Conservation (phyloP, 2,113 vertebrate species). For the Diadophis punctatus region DNA sequence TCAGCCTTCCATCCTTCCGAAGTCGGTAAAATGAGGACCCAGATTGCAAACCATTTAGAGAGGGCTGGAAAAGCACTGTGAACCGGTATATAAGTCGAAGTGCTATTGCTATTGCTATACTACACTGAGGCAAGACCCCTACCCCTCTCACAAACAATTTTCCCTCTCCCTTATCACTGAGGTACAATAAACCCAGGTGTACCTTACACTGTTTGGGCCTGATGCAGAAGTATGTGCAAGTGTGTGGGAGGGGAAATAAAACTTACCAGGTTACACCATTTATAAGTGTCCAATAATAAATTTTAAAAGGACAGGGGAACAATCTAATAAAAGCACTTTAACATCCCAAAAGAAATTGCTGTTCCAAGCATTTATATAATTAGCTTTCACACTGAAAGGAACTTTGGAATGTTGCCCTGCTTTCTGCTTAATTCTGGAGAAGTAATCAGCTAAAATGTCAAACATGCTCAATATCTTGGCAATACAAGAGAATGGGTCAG, state of each 20-base stretch:
- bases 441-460: constrained; percentile 56
- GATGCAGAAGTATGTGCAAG: neutral
- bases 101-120: neutral
- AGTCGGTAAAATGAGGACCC: too few relatives aligned
- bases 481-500: constrained; percentile 47
- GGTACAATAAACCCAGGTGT: constrained; percentile 27
- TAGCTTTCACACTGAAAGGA: constrained; percentile 67
- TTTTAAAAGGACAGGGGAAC: constrained; percentile 67
- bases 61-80: too few relatives aligned
- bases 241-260: neutral
- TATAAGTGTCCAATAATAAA: constrained; percentile 61
- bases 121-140: neutral
- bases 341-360: constrained; percentile 70
- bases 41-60: too few relatives aligned
- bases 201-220: neutral
- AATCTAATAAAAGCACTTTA: constrained; percentile 74
- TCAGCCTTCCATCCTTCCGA: too few relatives aligned
- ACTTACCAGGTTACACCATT: constrained; percentile 43
- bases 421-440: constrained; percentile 61
- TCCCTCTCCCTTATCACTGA: neutral
- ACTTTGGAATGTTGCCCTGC: constrained; percentile 62
- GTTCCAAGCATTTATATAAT: constrained; percentile 73
- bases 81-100: too few relatives aligned
- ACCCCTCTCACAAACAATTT: neutral
- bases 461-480: constrained; percentile 55